These are phyloP conservation scores for Dromiciops gliroides DNA, from an alignment of 2,113 vertebrate genomes.

Conservation along the genomic window DNA sequence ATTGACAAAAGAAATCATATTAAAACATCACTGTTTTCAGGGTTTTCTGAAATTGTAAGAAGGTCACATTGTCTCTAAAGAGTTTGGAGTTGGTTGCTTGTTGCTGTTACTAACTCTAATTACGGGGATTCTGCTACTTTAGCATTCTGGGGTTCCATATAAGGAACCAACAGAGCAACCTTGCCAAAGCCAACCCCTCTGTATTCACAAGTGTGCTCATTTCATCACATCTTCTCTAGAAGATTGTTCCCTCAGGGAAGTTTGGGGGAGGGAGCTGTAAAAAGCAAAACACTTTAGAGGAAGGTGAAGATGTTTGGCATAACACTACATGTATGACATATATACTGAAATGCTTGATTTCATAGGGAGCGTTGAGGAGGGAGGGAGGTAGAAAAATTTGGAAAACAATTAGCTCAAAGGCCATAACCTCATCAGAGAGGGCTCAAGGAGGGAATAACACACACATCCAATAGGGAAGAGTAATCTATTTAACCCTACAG, in stretches of 20 bases:
- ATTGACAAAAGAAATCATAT: conserved; percentile 20
- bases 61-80: background rate
- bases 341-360: too few relatives aligned
- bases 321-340: too few relatives aligned
- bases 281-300: too few relatives aligned
- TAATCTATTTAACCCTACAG: too few relatives aligned
- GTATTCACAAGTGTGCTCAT: background rate
- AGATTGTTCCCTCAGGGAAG: background rate
- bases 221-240: background rate
- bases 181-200: background rate
- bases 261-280: too few relatives aligned
- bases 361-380: too few relatives aligned
- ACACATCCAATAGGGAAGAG: too few relatives aligned
- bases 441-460: too few relatives aligned
- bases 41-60: background rate
- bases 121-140: conserved; percentile 1
- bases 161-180: background rate
- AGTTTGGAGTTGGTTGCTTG: conserved; percentile 23
- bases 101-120: background rate
- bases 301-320: too few relatives aligned
- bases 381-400: too few relatives aligned
- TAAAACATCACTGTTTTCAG: background rate
- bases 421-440: too few relatives aligned
- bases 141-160: conserved; percentile 4
- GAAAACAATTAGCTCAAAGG: too few relatives aligned